Evolutionary conservation across 1,140 invertebrate species (phyloP).

Genomic region (Apis laboriosa): DNA sequence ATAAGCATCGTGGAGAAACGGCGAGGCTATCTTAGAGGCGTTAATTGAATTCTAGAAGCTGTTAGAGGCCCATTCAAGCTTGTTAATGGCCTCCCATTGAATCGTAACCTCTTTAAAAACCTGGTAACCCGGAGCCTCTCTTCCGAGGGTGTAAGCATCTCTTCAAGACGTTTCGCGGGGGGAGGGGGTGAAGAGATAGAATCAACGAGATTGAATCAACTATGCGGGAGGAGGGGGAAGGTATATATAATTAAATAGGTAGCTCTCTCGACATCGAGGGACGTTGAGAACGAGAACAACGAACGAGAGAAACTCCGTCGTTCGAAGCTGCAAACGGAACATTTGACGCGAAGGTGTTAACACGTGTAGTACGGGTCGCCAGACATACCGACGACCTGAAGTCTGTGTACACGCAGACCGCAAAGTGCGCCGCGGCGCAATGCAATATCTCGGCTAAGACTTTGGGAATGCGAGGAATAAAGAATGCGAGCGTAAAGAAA

Average conservation of each 20-base stretch:
- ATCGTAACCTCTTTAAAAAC: conserved; percentile 42
- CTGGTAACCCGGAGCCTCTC: background rate
- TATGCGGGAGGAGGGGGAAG: background rate
- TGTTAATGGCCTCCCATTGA: conserved; percentile 34
- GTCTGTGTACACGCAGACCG: conserved; percentile 42
- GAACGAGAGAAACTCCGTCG: background rate
- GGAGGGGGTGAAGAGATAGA: background rate
- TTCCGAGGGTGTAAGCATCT: background rate
- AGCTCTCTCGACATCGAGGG: no score
- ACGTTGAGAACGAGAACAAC: background rate
- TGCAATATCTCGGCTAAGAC: conserved; percentile 42
- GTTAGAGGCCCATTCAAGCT: conserved; percentile 29
- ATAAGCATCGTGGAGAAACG: conserved; percentile 2
- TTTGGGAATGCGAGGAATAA: background rate
- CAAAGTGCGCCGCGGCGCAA: conserved; percentile 44
- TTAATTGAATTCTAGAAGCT: conserved; percentile 45
- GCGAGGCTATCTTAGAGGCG: conserved; percentile 17
- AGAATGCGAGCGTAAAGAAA: conserved; percentile 21
- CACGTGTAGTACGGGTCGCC: conserved; percentile 57
- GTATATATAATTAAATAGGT: background rate
- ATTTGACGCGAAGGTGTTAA: conserved; percentile 53
- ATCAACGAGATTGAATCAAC: background rate
- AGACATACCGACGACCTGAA: conserved; percentile 10
- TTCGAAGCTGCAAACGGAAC: background rate
- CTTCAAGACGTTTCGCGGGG: background rate